phyloP scores from a whole-genome alignment of 2,113 vertebrate species.

The Falcunculus frontatus region DNA sequence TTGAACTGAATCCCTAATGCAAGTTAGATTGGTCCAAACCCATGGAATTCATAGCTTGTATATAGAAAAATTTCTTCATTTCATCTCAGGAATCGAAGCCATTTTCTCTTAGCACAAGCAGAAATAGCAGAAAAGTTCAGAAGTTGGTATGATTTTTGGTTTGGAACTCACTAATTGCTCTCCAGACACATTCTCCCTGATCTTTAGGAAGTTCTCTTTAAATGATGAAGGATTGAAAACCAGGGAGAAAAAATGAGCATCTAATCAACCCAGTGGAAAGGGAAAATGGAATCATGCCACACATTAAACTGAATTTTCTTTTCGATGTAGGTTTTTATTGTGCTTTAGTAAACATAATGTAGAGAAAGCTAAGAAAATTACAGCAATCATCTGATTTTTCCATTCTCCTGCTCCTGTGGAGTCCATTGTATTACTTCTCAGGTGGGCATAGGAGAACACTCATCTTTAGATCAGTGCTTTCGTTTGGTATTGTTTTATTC shows the following conservation, averaged over 20 bases:
- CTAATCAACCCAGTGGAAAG: neutral
- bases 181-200: neutral
- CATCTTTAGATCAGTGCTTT: neutral
- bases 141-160: neutral
- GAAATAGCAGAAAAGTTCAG: neutral
- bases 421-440: neutral
- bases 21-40: neutral
- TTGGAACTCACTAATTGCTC: neutral
- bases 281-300: neutral
- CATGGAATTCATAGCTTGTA: neutral
- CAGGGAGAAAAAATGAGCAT: neutral
- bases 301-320: neutral
- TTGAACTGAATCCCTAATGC: neutral
- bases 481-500: neutral
- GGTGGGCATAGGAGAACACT: neutral
- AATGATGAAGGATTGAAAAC: neutral
- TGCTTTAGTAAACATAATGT: neutral
- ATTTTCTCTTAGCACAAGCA: neutral
- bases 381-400: neutral
- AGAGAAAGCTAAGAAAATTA: neutral
- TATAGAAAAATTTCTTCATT: neutral
- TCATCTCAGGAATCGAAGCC: neutral
- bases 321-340: neutral
- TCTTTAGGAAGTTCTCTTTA: neutral
- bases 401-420: neutral